Base-by-base conservation (phyloP, 2,113 vertebrate species). In the Gopherus evgoodei region DNA sequence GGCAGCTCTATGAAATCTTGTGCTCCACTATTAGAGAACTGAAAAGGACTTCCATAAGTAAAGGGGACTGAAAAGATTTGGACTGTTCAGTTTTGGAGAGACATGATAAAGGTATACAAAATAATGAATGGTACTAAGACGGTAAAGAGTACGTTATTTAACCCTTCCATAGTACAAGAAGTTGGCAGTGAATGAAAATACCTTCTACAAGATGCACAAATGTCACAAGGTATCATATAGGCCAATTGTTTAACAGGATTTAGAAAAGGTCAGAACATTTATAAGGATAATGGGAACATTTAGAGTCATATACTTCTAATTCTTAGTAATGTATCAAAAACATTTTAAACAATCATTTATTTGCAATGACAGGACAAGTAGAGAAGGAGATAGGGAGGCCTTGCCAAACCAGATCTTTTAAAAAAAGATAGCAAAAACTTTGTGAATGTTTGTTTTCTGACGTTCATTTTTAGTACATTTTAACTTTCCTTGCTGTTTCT, bases 131-230 rank as follows among this genome's bases (percentile, higher is more conserved):
- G 75, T 47, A 25, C 22, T 16, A 38, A 76, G 10, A 42, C 10
- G 9, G 22, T 27, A 76, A 29, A 44, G 6, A 14, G 42, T 27
- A 13, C 8, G 13, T 24, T 78, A 78, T 47, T 78, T 78, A 47
- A 25, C 75, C 4, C 24, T 78, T 78, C 25, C 25, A 78, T 4
- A 47, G 13, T 78, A 47, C 44, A 78, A 78, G 10, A 78, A 78
- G 22, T 13, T 29, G 75, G 16, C 22, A 27, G 42, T 42, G 38
- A 76, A 76, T 47, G 44, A 78, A 97, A 96, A 96, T 93, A 95
- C 79, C 95, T 96, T 94, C 84, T 97, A 96, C 96, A 97, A 93
- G 94, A 62, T 95, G 92, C 10, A 90, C 88, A 89, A 87, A 93
- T 93, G 89, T 81, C 93, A 95, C 84, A 89, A 89, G 76, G 59